phyloP scores from a whole-genome alignment of 2,797 vertebrate genomes.

The Hozukius guyotensis region DNA sequence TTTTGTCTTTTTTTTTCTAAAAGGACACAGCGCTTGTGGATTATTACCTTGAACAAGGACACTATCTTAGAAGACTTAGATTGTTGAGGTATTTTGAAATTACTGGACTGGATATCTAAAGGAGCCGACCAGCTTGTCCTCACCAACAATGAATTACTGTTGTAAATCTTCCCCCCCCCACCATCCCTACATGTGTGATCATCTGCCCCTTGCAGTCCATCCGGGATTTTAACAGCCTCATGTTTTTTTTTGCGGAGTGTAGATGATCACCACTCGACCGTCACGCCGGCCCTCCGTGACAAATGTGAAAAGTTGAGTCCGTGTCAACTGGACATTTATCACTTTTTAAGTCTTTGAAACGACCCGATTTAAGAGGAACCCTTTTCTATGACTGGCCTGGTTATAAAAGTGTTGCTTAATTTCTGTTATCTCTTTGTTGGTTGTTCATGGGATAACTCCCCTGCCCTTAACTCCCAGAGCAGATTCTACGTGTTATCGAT shows the following conservation, averaged over 20 bases:
- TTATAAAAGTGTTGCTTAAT: slow-evolving; percentile 66
- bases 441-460: slow-evolving; percentile 51
- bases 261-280: slow-evolving; percentile 19
- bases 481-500: slow-evolving; percentile 81
- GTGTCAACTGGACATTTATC: slow-evolving; percentile 55
- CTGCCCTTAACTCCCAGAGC: slow-evolving; percentile 64
- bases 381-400: slow-evolving; percentile 69
- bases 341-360: slow-evolving; percentile 71
- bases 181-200: slow-evolving; percentile 17
- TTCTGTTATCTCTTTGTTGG: slow-evolving; percentile 62
- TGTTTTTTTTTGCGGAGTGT: slow-evolving; percentile 1
- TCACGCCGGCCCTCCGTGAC: slow-evolving; percentile 19
- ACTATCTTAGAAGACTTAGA: slow-evolving; percentile 60
- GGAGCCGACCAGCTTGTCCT: slow-evolving; percentile 39
- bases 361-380: slow-evolving; percentile 60
- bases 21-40: slow-evolving; percentile 58
- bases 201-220: slow-evolving; percentile 41
- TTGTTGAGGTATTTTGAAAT: slow-evolving; percentile 57
- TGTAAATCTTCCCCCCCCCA: slow-evolving; percentile 23
- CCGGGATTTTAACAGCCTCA: slow-evolving; percentile 37
- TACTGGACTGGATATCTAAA: slow-evolving; percentile 41
- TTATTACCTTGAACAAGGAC: slow-evolving; percentile 67
- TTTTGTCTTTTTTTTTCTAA: slow-evolving; percentile 5
- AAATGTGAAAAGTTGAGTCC: slow-evolving; percentile 37
- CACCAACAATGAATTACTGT: slow-evolving; percentile 39